Percentiles rank a stretch among this genome's conserved stretches.
phyloP scores from a whole-genome alignment of 2,888 invertebrate species.

The Lepas anatifera region DNA sequence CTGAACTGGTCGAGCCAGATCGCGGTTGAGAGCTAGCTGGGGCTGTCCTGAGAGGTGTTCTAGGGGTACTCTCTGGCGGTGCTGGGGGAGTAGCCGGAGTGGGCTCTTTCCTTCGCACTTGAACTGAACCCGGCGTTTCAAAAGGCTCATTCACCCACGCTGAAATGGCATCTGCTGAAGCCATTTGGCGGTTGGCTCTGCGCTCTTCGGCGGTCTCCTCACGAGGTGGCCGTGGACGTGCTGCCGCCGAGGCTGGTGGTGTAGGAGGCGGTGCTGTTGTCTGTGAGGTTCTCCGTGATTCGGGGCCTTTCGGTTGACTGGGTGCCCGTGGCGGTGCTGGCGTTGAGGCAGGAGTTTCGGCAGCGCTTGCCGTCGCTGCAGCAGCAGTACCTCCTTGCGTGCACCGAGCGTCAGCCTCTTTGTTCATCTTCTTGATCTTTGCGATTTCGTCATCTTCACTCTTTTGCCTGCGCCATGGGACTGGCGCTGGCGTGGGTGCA shows the following conservation, averaged over 20 bases:
- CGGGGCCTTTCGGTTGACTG: constrained; percentile 17
- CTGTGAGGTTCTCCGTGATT: constrained; percentile 18
- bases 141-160: not conserved
- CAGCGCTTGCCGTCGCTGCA: constrained; percentile 25
- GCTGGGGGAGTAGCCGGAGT: too few relatives aligned
- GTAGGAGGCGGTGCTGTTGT: not conserved
- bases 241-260: constrained; percentile 25
- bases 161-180: not conserved
- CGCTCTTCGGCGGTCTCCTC: constrained; percentile 47
- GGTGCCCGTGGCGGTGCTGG: constrained; percentile 14
- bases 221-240: constrained; percentile 58
- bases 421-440: constrained; percentile 30
- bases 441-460: constrained; percentile 72
- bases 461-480: constrained; percentile 52
- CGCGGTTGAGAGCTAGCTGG: too few relatives aligned
- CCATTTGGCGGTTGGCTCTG: too few relatives aligned
- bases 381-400: not conserved
- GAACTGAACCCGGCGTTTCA: not conserved
- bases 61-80: too few relatives aligned
- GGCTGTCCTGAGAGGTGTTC: too few relatives aligned
- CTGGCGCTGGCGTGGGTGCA: constrained; percentile 26
- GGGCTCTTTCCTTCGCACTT: too few relatives aligned
- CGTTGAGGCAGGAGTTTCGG: constrained; percentile 21
- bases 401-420: constrained; percentile 20
- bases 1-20: not conserved